Evolutionary conservation across 2,797 vertebrate genomes (phyloP), one percentile per base, ranked within the genome.

Genomic region (Acipenser transmontanus): DNA sequence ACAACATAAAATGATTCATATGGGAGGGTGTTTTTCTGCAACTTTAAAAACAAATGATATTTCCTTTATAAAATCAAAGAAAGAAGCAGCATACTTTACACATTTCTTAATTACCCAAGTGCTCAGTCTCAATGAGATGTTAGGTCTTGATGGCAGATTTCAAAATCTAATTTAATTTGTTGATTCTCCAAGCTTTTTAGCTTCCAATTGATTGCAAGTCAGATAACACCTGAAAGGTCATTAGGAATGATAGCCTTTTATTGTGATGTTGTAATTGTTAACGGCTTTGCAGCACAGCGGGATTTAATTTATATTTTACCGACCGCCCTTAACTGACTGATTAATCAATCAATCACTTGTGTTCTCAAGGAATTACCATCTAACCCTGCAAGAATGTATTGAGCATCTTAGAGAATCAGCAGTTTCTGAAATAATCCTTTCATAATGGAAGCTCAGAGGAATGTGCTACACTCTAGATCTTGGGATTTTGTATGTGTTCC

Each of bases 161-260:
- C 12, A 56, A 57, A 65, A 64, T 34, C 50, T 8, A 20, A 54
- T 54, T 64, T 47, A 64, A 51, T 14, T 65, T 49, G 8, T 49
- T 9, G 61, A 62, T 62, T 10, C 20, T 49, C 17, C 48, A 11
- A 65, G 64, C 34, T 47, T 48, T 65, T 65, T 47, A n/a, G 52
- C 52, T 56, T 49, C 9, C 11, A 65, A 48, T 65, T 65, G 64
- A 59, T 65, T 8, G 10, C 5, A 17, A 65, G 7, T 57, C 17
- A 57, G 48, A 56, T 56, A 56, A n/a, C 8, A 13, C 62, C 34
- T 14, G 14, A 50, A 7, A 56, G 52, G 52, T 12, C 13, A 56
- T 34, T 47, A 47, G 51, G 52, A 65, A n/a, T 14, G 2, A 11
- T 7, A 47, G 47, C 51, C 50, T 65, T 65, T 7, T 54, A 47